Evolutionary conservation across 2,888 invertebrate species (phyloP).

Genomic region (Xanthia icteritia): DNA sequence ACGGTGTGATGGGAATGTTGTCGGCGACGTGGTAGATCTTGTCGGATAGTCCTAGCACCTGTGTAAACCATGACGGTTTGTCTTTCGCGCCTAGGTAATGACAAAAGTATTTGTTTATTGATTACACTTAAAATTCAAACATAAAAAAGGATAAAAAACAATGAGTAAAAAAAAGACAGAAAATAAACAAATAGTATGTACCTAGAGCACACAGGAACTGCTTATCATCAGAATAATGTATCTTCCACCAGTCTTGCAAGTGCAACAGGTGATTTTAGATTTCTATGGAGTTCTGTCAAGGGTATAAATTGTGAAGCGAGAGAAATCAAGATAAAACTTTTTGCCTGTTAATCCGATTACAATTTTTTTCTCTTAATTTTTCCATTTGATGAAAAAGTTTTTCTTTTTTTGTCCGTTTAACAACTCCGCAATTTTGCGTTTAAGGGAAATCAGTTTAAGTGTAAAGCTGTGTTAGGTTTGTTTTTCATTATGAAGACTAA

Average conservation of each 20-base stretch:
- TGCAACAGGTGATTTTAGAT: neutral
- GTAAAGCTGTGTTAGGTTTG: constrained; percentile 20
- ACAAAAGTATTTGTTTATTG: neutral
- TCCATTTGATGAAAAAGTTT: constrained; percentile 37
- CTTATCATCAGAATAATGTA: neutral
- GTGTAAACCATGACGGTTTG: constrained; percentile 80
- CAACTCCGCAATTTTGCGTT: constrained; percentile 31
- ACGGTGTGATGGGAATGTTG: constrained; percentile 91
- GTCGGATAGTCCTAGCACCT: constrained; percentile 90
- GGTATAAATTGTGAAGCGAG: constrained; percentile 8
- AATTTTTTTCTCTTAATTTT: constrained; percentile 36
- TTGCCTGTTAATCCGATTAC: constrained; percentile 46
- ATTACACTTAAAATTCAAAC: neutral
- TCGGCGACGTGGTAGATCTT: constrained; percentile 92
- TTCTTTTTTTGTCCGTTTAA: constrained; percentile 20
- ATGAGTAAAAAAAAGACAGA: no score
- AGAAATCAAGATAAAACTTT: constrained; percentile 43
- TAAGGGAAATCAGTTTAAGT: constrained; percentile 32
- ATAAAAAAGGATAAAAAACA: neutral
- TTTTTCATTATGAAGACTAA: constrained; percentile 15
- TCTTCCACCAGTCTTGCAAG: neutral
- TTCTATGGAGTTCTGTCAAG: neutral
- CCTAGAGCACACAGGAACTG: no score
- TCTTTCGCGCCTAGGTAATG: constrained; percentile 22
- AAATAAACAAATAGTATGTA: no score